Conservation (phyloP, 2,797 vertebrate species). For the Fundulus diaphanus region DNA sequence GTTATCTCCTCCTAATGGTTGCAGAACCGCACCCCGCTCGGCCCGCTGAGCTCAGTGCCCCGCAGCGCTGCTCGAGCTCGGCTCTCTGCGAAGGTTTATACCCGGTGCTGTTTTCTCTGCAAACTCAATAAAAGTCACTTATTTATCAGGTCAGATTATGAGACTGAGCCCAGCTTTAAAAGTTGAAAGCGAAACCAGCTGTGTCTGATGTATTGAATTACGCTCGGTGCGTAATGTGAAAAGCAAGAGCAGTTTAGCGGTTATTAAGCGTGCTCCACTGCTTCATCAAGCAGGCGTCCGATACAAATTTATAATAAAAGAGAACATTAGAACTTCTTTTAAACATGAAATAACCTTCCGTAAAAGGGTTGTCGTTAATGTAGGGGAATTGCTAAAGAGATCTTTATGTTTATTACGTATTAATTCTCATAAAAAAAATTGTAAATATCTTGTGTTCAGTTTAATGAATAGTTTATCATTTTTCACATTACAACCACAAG, state of each 20-base stretch:
- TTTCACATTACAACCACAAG: neutral
- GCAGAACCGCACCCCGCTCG: constrained; percentile 14
- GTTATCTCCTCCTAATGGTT: constrained; percentile 53
- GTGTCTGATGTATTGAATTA: constrained; percentile 82
- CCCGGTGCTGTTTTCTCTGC: constrained; percentile 80
- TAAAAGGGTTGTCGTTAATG: neutral
- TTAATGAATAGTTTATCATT: neutral
- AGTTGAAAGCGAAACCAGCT: constrained; percentile 84
- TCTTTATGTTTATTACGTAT: constrained; percentile 10
- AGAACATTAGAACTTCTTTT: neutral
- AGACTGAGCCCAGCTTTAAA: constrained; percentile 81
- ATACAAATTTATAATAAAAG: constrained; percentile 9
- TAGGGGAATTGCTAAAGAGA: neutral
- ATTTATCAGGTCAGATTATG: constrained; percentile 83
- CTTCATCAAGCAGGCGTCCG: constrained; percentile 34
- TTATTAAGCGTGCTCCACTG: constrained; percentile 68
- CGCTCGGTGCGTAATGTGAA: constrained; percentile 76
- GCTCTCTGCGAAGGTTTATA: constrained; percentile 68
- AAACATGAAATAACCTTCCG: neutral
- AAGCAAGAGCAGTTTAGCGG: constrained; percentile 81
- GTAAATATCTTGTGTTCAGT: constrained; percentile 17
- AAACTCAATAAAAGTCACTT: constrained; percentile 84
- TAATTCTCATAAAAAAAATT: neutral
- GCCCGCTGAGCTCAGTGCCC: constrained; percentile 46
- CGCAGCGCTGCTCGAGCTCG: constrained; percentile 54